Conservation (phyloP, 2,113 vertebrate species). For the Myiopsitta monachus region DNA sequence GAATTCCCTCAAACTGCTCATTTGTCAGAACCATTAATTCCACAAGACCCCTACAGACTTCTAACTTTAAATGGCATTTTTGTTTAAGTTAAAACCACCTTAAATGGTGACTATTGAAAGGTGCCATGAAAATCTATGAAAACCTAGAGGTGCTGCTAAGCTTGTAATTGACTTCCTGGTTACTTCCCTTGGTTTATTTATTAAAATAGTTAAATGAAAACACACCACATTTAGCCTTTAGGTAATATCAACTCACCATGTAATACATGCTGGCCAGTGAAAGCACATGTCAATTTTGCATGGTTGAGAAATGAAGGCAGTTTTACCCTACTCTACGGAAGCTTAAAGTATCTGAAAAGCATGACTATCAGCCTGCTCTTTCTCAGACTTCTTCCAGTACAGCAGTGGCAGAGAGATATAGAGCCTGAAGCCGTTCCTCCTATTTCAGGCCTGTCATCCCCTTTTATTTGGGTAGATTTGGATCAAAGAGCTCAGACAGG, state of each 20-base stretch:
- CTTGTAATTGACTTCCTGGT: not conserved
- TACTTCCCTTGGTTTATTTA: not conserved
- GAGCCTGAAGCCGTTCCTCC: not conserved
- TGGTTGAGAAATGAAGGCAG: not conserved
- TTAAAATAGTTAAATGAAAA: not conserved
- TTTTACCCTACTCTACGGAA: not conserved
- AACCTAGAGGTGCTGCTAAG: not conserved
- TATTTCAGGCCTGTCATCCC: not conserved
- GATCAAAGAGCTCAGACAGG: not conserved
- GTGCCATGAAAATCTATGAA: not conserved
- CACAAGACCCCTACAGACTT: not conserved
- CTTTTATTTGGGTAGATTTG: not conserved
- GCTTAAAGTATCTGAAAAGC: not conserved
- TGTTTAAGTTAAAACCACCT: not conserved
- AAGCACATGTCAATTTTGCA: rapidly evolving
- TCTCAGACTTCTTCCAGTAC: not conserved
- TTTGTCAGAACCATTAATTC: not conserved
- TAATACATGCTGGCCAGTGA: not conserved
- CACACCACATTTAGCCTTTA: not conserved
- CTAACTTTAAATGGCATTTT: not conserved
- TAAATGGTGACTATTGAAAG: not conserved
- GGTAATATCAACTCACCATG: rapidly evolving
- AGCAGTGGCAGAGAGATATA: not conserved
- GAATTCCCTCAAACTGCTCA: not conserved
- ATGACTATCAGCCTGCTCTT: not conserved